Base-by-base conservation (phyloP, 2,888 invertebrate species). In the Apodemia mormo region DNA sequence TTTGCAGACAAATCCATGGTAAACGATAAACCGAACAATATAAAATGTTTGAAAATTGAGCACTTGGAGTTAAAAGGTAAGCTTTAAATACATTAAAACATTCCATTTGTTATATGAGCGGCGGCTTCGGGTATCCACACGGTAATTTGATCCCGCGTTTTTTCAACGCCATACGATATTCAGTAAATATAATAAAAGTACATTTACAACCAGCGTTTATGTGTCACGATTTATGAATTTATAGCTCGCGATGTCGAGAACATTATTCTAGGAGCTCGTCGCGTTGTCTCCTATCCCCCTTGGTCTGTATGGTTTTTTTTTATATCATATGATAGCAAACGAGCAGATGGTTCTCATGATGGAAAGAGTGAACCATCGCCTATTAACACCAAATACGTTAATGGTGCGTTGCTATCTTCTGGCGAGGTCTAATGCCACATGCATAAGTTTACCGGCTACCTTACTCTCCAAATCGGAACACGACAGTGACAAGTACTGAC, bases 101-200 rank as follows among this genome's bases (percentile, higher is more conserved):
- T 73, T 74, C 69, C 71, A 68, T 75, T 76, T 75, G 71, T 75
- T 71, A 77, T 76, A 76, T 72, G 74, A 70, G 71, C 73, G 71
- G 71, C 61, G 66, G 71, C 65, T 67, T 69, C 75, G 73, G 75
- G 75, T 79, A 76, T 40, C 66, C 70, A 78, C 73, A 71, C 74
- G 33, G 85, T 78, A 85, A 86, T 76, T 7, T 72, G 74, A 86
- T 71, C 78, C 79, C 73, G 73, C 73, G 74, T 76, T 77, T 79
- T 82, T 81, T 81, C 77, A 78, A 76, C 81, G 82, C 78, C 80
- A 85, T 75, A 76, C 77, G 80, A 81, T 78, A 82, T 80, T 81
- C 79, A 76, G 80, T 80, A 79, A 81, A 83, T 78, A 81, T 79
- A 77, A 81, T 81, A 79, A 76, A 77, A 71, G 69, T 77, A 80